These are phyloP conservation scores for Struthio camelus DNA, from an alignment of 2,113 vertebrate species.

Conservation along the genomic window DNA sequence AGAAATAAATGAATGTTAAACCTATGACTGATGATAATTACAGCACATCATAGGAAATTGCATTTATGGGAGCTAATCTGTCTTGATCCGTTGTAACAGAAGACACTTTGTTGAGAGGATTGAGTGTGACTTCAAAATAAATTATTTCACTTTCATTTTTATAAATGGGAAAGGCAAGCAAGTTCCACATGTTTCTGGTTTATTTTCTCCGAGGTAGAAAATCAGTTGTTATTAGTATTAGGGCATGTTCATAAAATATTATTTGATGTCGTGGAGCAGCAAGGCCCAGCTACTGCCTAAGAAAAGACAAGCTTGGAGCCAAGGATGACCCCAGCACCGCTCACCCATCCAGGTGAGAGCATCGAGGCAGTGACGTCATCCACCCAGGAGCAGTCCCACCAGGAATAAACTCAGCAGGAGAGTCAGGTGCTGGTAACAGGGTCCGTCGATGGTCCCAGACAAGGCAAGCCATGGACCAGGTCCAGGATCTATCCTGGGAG, in stretches of 20 bases:
- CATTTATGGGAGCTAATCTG: neutral
- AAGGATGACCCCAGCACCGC: rapidly evolving
- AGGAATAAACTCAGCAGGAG: neutral
- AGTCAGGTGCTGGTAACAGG: neutral
- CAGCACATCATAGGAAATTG: neutral
- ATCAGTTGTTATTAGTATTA: neutral
- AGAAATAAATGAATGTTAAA: neutral
- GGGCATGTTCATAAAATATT: neutral
- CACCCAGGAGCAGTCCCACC: neutral
- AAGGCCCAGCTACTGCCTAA: neutral
- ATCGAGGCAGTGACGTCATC: neutral
- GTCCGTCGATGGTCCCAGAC: neutral
- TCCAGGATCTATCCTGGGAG: neutral
- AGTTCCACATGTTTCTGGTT: neutral
- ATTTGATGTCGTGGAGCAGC: neutral
- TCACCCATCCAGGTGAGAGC: no score
- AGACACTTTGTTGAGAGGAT: neutral
- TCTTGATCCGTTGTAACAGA: neutral
- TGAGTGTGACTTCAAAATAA: conserved; percentile 2
- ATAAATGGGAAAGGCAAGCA: neutral
- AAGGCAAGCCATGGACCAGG: neutral
- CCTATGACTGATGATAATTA: conserved; percentile 7
- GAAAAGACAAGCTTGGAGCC: neutral
- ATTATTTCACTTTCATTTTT: conserved; percentile 2
- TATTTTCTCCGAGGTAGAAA: neutral